Evolutionary conservation across 30 jellyfish, hydroid and myxozoan genomes (phyloP).

Genomic region (Sanderia malayensis): DNA sequence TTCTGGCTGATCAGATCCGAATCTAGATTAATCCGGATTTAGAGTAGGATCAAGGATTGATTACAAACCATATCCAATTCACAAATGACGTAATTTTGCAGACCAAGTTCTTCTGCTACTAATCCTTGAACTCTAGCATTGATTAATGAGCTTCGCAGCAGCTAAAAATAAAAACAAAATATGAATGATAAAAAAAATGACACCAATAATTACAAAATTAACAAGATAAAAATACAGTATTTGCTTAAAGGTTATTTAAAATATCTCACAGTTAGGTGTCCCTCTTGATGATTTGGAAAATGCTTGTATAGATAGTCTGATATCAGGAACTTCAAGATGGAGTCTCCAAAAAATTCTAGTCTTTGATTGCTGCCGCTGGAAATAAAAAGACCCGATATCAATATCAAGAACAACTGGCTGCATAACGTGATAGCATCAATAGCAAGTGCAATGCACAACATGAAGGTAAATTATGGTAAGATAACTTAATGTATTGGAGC

Average conservation of each 20-base stretch:
- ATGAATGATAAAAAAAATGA: no score
- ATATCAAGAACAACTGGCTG: no score
- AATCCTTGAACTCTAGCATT: conserved; percentile 68
- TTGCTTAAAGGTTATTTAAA: no score
- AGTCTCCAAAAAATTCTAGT: conserved; percentile 89
- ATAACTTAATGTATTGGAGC: no score
- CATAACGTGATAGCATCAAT: no score
- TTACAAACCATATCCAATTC: conserved; percentile 43
- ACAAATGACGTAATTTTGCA: conserved; percentile 40
- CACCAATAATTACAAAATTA: no score
- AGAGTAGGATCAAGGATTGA: not conserved
- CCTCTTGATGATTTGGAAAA: conserved; percentile 92
- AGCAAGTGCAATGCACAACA: no score
- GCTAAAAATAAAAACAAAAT: conserved; percentile 46
- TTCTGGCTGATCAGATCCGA: no score
- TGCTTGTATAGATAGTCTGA: conserved; percentile 66
- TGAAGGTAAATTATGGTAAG: no score
- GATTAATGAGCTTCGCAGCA: conserved; percentile 73
- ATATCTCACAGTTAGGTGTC: conserved; percentile 87
- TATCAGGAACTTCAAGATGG: conserved; percentile 68
- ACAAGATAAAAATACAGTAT: no score
- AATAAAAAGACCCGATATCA: no score
- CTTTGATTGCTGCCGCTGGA: conserved; percentile 84
- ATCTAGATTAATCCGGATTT: no score
- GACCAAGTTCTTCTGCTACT: conserved; percentile 70